Evolutionary conservation across 2,888 invertebrate genomes (phyloP).

Genomic region (Calameuta pallipes): DNA sequence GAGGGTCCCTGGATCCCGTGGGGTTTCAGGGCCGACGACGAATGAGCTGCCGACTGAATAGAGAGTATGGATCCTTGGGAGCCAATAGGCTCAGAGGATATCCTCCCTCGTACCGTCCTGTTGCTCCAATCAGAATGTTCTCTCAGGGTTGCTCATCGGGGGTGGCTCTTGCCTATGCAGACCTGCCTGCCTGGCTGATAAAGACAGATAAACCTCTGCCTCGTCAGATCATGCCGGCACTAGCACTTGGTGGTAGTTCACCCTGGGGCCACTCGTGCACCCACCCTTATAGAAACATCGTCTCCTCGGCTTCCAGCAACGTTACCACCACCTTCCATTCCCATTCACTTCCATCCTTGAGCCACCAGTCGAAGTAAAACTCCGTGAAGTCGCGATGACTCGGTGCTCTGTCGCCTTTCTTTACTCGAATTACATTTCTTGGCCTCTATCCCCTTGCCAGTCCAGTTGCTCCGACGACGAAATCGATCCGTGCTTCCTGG

Average conservation of each 20-base stretch:
- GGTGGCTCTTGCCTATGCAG: conserved; percentile 33
- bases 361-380: conserved; percentile 15
- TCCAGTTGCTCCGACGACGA: background rate
- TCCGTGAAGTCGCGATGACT: conserved; percentile 28
- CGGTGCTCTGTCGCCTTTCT: conserved; percentile 45
- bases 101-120: conserved; percentile 43
- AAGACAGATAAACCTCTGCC: conserved; percentile 44
- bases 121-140: conserved; percentile 45
- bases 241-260: conserved; percentile 42
- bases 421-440: conserved; percentile 34
- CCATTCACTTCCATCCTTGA: conserved; percentile 18
- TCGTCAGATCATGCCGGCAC: conserved; percentile 49
- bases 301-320: conserved; percentile 25
- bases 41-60: conserved; percentile 52
- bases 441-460: conserved; percentile 2
- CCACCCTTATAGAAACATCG: conserved; percentile 12
- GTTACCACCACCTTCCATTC: conserved; percentile 31
- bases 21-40: conserved; percentile 25
- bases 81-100: conserved; percentile 48
- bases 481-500: background rate
- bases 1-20: background rate
- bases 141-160: conserved; percentile 31
- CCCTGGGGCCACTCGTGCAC: conserved; percentile 30
- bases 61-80: conserved; percentile 51
- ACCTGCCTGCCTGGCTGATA: conserved; percentile 44